Percentiles rank a stretch among this genome's conserved stretches.
phyloP scores from a whole-genome alignment of 1,140 invertebrate genomes.

The Ptiloglossa arizonensis region DNA sequence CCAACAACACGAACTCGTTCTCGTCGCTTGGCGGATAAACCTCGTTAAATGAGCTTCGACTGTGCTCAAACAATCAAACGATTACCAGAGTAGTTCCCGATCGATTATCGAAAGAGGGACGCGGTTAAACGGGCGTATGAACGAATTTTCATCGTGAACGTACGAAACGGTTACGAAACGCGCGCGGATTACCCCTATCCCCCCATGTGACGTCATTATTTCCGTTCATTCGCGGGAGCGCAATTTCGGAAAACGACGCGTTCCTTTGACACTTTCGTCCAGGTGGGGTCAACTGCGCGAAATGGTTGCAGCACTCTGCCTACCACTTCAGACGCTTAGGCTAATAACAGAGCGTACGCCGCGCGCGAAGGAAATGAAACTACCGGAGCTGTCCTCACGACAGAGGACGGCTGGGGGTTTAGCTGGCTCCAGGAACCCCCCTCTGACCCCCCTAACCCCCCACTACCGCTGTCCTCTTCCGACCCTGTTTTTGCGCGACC shows the following conservation, averaged over 20 bases:
- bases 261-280: constrained; percentile 29
- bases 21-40: too few species aligned
- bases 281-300: constrained; percentile 3
- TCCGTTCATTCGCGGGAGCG: neutral
- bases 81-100: too few species aligned
- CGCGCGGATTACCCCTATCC: neutral
- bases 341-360: constrained; percentile 30
- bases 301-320: constrained; percentile 5
- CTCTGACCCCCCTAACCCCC: too few species aligned
- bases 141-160: too few species aligned
- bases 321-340: constrained; percentile 36
- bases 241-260: constrained; percentile 34
- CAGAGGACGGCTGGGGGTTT: constrained; percentile 17
- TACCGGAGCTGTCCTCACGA: constrained; percentile 29
- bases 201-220: neutral
- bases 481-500: constrained; percentile 23
- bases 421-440: neutral
- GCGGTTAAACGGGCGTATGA: too few species aligned
- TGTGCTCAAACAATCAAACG: too few species aligned
- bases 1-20: too few species aligned
- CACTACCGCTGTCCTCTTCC: too few species aligned
- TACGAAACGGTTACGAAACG: neutral
- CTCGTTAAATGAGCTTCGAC: too few species aligned
- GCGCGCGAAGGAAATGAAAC: constrained; percentile 43
- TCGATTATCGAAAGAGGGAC: too few species aligned